phyloP scores from a whole-genome alignment of 2,888 invertebrate genomes.

The Protonemura montana region DNA sequence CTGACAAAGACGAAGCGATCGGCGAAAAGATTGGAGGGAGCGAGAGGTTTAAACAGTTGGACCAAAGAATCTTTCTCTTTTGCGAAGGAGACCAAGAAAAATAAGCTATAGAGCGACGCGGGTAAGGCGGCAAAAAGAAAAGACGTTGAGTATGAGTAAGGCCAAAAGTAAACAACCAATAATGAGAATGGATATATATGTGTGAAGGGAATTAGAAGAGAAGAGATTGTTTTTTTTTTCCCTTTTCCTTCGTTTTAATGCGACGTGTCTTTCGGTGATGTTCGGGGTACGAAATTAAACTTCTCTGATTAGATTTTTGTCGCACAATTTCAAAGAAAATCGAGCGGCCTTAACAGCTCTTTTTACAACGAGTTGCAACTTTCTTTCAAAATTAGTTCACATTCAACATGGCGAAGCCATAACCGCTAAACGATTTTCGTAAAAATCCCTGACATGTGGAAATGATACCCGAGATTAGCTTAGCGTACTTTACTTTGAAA shows the following conservation, averaged over 20 bases:
- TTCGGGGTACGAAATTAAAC: neutral
- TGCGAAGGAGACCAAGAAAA: slow-evolving; percentile 18
- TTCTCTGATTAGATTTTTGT: neutral
- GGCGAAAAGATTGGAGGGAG: neutral
- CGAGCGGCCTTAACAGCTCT: neutral
- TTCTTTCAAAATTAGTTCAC: neutral
- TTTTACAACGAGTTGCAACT: neutral
- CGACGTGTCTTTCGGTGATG: neutral
- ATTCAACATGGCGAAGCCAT: neutral
- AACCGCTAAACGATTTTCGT: neutral
- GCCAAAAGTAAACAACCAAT: slow-evolving; percentile 15
- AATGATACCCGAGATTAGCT: neutral
- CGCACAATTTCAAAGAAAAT: neutral
- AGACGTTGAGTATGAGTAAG: neutral
- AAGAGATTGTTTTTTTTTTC: slow-evolving; percentile 8
- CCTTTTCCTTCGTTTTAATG: neutral
- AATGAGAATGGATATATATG: neutral
- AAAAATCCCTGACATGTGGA: slow-evolving; percentile 12
- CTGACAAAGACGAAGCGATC: neutral
- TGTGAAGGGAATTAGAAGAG: neutral
- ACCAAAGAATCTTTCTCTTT: slow-evolving; percentile 18
- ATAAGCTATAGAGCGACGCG: slow-evolving; percentile 9
- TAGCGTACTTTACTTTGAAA: neutral
- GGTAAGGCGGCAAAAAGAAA: neutral
- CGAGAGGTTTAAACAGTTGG: slow-evolving; percentile 32